Base-by-base conservation (phyloP, 2,888 invertebrate species). In the Archips xylosteana region DNA sequence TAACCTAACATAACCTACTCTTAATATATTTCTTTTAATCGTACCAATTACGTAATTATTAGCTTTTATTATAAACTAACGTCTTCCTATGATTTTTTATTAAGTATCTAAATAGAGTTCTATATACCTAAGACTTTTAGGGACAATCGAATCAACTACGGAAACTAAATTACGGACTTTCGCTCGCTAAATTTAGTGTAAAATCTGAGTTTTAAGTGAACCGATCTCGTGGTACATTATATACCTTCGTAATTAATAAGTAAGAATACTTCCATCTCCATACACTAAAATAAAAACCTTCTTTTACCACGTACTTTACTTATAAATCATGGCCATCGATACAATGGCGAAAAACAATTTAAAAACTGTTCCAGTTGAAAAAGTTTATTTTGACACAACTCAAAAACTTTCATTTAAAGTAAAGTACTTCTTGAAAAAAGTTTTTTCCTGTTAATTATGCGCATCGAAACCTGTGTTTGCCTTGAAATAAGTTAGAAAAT, bases 341-440 rank as follows among this genome's bases (percentile, higher is more conserved):
- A 75, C 78, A 70, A 32, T n/a, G 32, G 59, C 32, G 57, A 36
- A 75, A 76, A 81, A 83, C 78, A 78, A 80, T 57, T 57, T 57
- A 76, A 77, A 78, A 69, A 76, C 64, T 74, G 70, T 73, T 59
- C 64, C 68, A 64, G 73, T 69, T 69, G 59, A 59, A 76, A 78
- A 78, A 81, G 78, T 78, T 81, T 83, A 83, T 71, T 79, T 82
- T 88, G 88, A 88, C 89, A 86, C 75, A 78, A 73, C 74, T 80
- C 82, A 75, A 74, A 77, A 78, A 76, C 74, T 77, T 74, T 82
- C 76, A 75, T 75, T 76, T 81, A 86, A 86, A 85, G 80, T 87
- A 88, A 57, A 57, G 86, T 79, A 59, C 45, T 69, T 57, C 75
- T 74, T 59, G 63, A 74, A 13, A 59, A 75, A 77, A 78, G 74